A percentile compares a stretch with the other conserved stretches of the same genome.
These are phyloP conservation scores for Rhopilema esculentum DNA, from an alignment of 30 jellyfish, hydroid and myxozoan genomes.

Conservation along the genomic window DNA sequence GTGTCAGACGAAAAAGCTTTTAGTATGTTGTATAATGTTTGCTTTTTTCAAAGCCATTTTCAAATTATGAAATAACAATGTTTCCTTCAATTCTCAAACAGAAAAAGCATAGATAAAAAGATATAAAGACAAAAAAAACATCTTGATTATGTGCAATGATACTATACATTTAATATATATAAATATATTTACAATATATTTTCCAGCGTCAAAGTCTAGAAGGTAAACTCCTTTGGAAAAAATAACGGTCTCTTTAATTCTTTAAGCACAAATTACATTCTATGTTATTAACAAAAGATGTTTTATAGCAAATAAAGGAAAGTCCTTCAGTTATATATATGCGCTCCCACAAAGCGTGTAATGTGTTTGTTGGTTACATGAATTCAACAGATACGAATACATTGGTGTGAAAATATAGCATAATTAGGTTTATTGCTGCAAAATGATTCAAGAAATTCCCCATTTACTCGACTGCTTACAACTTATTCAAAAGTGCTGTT, in stretches of 20 bases:
- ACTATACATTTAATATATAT: neutral
- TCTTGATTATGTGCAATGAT: neutral
- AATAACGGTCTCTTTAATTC: no score
- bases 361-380: neutral
- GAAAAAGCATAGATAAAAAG: neutral
- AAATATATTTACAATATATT: neutral
- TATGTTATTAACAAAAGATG: neutral
- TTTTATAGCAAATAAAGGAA: neutral
- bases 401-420: neutral
- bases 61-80: neutral
- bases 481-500: neutral
- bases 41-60: no score
- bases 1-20: no score
- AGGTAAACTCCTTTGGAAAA: no score
- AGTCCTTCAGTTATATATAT: neutral
- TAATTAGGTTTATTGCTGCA: neutral
- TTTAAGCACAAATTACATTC: no score
- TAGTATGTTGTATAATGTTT: no score
- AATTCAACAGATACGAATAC: neutral
- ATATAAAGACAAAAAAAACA: neutral
- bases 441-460: neutral
- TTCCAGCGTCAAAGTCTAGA: neutral
- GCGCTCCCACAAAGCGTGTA: neutral
- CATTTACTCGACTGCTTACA: neutral
- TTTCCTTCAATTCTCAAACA: neutral